Conservation (phyloP, 2,113 vertebrate species). For the Ginglymostoma cirratum region DNA sequence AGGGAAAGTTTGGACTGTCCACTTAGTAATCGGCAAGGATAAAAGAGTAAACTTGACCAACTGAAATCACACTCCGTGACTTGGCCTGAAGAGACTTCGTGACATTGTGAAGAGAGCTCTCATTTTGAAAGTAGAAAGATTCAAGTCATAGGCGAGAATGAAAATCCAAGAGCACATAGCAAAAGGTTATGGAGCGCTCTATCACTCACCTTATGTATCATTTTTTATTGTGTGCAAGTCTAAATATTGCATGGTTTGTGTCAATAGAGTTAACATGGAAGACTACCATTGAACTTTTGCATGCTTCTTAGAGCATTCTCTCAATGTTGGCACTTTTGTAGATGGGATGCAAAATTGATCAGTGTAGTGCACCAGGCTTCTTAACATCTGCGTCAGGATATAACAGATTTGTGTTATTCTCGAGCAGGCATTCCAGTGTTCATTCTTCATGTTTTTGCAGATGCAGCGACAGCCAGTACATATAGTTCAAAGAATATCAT, state of each 20-base stretch:
- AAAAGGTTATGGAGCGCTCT: neutral
- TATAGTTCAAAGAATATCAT: neutral
- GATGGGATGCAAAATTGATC: neutral
- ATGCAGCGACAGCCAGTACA: neutral
- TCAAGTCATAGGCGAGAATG: neutral
- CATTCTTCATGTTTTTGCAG: neutral
- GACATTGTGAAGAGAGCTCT: neutral
- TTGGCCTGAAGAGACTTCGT: neutral
- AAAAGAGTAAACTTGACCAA: neutral
- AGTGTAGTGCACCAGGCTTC: neutral
- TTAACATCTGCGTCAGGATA: neutral
- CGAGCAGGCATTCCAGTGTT: neutral
- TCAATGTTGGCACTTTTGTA: neutral
- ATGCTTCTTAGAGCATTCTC: neutral
- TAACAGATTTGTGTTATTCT: neutral
- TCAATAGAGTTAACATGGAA: neutral
- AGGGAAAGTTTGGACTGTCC: neutral
- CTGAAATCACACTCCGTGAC: neutral
- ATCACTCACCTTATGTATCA: neutral
- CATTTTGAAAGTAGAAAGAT: neutral
- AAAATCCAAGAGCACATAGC: neutral
- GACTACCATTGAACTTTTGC: neutral
- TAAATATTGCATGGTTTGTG: neutral
- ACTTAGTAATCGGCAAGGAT: neutral
- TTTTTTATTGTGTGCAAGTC: neutral